phyloP scores from a whole-genome alignment of 2,113 vertebrate species.

The Limanda limanda region DNA sequence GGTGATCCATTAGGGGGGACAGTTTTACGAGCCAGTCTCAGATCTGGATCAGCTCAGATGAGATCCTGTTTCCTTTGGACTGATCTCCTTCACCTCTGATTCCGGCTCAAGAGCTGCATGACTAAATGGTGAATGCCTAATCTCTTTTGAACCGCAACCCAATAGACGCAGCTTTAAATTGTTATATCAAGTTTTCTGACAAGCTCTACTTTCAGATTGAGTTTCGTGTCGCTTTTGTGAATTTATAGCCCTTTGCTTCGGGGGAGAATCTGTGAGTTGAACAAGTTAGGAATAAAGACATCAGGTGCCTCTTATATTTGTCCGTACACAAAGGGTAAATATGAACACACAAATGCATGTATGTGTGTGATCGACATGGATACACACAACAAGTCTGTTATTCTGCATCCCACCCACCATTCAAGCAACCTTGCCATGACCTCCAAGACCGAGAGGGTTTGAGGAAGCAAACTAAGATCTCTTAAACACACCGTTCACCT shows the following conservation, averaged over 20 bases:
- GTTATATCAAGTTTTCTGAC: conserved; percentile 75
- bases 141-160: conserved; percentile 80
- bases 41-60: conserved; percentile 76
- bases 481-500: conserved; percentile 55
- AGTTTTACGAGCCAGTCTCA: conserved; percentile 76
- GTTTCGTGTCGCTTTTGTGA: conserved; percentile 70
- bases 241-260: conserved; percentile 50
- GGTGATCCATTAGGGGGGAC: conserved; percentile 76
- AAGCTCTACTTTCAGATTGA: conserved; percentile 79
- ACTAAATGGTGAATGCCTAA: conserved; percentile 80
- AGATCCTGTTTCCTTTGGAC: conserved; percentile 79
- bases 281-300: conserved; percentile 14
- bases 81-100: conserved; percentile 72
- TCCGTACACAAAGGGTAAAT: neutral
- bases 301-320: conserved; percentile 24
- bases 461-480: conserved; percentile 57
- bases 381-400: conserved; percentile 25
- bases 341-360: neutral
- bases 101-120: conserved; percentile 78
- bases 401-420: conserved; percentile 46
- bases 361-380: conserved; percentile 8
- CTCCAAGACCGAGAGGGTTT: conserved; percentile 34
- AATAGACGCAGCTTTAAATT: conserved; percentile 74
- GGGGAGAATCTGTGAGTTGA: conserved; percentile 20
- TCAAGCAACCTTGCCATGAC: conserved; percentile 57